Base-by-base conservation (phyloP, 2,888 invertebrate species). In the Chymomyza fuscimana region DNA sequence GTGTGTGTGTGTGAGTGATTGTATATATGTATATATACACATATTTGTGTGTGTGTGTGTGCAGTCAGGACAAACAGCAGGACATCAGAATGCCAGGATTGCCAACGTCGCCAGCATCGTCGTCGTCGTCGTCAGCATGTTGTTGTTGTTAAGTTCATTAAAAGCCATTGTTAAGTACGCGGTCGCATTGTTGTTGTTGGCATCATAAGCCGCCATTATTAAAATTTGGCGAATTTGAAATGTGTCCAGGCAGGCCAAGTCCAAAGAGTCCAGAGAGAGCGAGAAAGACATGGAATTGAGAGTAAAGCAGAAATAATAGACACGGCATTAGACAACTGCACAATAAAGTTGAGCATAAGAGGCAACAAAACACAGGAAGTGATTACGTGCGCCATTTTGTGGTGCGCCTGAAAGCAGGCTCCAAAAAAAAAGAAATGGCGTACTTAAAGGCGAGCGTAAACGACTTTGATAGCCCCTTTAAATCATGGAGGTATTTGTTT, bases 331-430 rank as follows among this genome's bases (percentile, higher is more conserved):
- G 74, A 73, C 69, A 79, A 75, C 59, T 73, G 67, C 54, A 74
- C 58, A 66, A 58, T 74, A 73, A 68, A 75, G 70, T 51, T 58
- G 51, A 46, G 6, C 29, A 36, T 4, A 36, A 29, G 7, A 62
- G 12, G 54, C 62, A 67, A 76, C 70, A 67, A 69, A 72, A 67
- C 56, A 73, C 74, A 74, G 88, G 87, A 88, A 84, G 86, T 89
- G 88, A 81, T 89, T 89, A 89, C 78, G 76, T 77, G 74, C 74
- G 70, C 77, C 80, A 89, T 87, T 86, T 87, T 87, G 80, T 76
- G 72, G 76, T 32, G 32, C 32, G 32, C 32, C 32, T 32, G 32
- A 32, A 32, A 32, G 32, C 75, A 67, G 68, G 65, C 52, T 62
- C 65, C 63, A 70, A 70, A 71, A 66, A 70, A 65, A 7, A 3